Percentiles rank a stretch among this genome's conserved stretches.
These are phyloP conservation scores for Alloscopus bannaensis DNA, from an alignment of 2,888 invertebrate genomes.

Conservation along the genomic window DNA sequence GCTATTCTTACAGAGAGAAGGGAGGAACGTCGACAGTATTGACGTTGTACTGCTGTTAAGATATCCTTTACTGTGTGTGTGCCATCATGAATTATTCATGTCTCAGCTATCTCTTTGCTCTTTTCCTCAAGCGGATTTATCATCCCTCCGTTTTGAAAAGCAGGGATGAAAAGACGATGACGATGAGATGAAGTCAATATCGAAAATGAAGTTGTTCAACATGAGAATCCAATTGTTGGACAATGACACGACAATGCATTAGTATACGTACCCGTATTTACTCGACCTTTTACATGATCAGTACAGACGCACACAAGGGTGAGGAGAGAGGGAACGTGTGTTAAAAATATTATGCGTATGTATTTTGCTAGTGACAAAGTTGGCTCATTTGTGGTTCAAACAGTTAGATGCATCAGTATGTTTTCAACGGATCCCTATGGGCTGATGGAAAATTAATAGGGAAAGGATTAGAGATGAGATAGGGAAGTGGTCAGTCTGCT, in stretches of 20 bases:
- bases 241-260: slow-evolving; percentile 48
- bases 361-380: too few species aligned
- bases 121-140: slow-evolving; percentile 73
- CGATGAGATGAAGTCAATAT: too few species aligned
- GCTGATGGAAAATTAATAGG: too few species aligned
- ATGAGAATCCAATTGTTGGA: slow-evolving; percentile 72
- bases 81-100: slow-evolving; percentile 73
- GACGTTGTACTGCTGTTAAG: slow-evolving; percentile 22
- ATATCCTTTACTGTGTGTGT: slow-evolving; percentile 68
- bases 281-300: neutral
- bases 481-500: too few species aligned
- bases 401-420: too few species aligned
- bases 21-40: slow-evolving; percentile 24
- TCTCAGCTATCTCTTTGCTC: slow-evolving; percentile 68
- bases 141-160: slow-evolving; percentile 70
- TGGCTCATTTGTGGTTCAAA: too few species aligned
- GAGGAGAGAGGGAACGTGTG: too few species aligned
- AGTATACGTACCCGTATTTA: slow-evolving; percentile 55
- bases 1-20: slow-evolving; percentile 2
- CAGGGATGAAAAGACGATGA: too few species aligned
- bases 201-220: slow-evolving; percentile 73
- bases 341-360: too few species aligned
- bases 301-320: slow-evolving; percentile 15
- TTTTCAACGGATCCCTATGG: too few species aligned
- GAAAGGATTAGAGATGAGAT: too few species aligned